A percentile compares a stretch with the other conserved stretches of the same genome.
Evolutionary conservation across 2,888 invertebrate genomes (phyloP).

Genomic region (Nomada lathburiana): DNA sequence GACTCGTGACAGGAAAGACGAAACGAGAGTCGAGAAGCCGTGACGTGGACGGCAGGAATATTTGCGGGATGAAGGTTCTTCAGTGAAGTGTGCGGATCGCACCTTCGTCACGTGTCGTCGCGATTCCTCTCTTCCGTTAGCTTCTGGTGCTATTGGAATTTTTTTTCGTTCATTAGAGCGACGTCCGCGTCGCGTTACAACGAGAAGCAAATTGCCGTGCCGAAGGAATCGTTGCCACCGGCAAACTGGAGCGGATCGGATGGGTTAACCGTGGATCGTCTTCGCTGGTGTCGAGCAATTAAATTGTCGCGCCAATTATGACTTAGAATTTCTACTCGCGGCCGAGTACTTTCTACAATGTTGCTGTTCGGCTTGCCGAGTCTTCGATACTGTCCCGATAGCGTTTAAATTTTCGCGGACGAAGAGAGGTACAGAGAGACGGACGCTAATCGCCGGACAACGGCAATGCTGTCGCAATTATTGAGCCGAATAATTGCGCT

Average conservation of each 20-base stretch:
- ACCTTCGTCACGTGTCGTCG: conserved; percentile 49
- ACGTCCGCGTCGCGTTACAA: no score
- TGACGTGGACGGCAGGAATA: not conserved
- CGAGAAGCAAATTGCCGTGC: no score
- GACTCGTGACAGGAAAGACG: conserved; percentile 24
- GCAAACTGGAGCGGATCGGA: not conserved
- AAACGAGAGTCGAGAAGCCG: conserved; percentile 19
- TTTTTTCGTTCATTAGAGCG: not conserved
- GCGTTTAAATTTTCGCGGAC: conserved; percentile 26
- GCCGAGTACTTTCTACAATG: conserved; percentile 3
- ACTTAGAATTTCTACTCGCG: no score
- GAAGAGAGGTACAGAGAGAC: conserved; percentile 6
- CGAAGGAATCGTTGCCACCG: not conserved
- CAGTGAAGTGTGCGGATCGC: conserved; percentile 11
- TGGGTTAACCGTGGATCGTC: not conserved
- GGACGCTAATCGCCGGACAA: not conserved
- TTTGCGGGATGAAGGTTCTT: conserved; percentile 21
- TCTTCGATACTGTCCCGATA: not conserved
- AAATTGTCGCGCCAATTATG: conserved; percentile 6
- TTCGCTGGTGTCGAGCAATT: conserved; percentile 2
- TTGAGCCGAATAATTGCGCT: conserved; percentile 61
- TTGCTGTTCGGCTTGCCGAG: not conserved
- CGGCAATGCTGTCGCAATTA: conserved; percentile 39
- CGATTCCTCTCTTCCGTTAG: conserved; percentile 23
- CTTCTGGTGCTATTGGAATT: conserved; percentile 3